phyloP scores from a whole-genome alignment of 2,888 invertebrate genomes.

The Stictocephala bisonia region DNA sequence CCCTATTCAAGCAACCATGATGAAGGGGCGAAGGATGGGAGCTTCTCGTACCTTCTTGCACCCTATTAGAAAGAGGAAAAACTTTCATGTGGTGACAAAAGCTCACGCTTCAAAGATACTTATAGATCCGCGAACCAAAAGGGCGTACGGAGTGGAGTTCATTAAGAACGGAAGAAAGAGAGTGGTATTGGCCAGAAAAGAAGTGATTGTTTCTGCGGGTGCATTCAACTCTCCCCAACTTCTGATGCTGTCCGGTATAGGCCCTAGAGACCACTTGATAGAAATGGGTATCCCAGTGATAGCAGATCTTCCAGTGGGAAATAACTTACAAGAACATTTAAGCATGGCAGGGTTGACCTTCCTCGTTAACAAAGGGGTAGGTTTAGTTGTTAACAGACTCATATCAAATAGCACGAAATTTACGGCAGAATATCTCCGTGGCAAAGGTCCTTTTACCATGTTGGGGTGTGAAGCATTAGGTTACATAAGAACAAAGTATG shows the following conservation, averaged over 20 bases:
- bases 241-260: constrained; percentile 81
- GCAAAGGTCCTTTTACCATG: constrained; percentile 63
- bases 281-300: constrained; percentile 69
- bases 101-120: constrained; percentile 69
- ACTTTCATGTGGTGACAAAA: constrained; percentile 70
- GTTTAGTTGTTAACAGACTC: constrained; percentile 41
- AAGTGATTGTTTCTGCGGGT: constrained; percentile 81
- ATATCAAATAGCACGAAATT: constrained; percentile 22
- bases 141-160: constrained; percentile 70
- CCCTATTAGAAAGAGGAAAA: constrained; percentile 67
- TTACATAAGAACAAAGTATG: constrained; percentile 64
- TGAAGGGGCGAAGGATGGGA: constrained; percentile 65
- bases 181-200: constrained; percentile 70
- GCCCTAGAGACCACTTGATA: constrained; percentile 70
- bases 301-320: constrained; percentile 71
- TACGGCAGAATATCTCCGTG: constrained; percentile 48
- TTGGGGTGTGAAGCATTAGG: constrained; percentile 66
- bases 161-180: constrained; percentile 65
- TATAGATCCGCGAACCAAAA: constrained; percentile 66
- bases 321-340: constrained; percentile 72
- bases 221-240: constrained; percentile 85
- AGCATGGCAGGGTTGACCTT: constrained; percentile 58
- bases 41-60: constrained; percentile 72
- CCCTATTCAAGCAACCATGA: constrained; percentile 54
- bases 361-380: constrained; percentile 55